Base-by-base conservation (phyloP, 2,888 invertebrate genomes). In the Tromatobia lineatoria region DNA sequence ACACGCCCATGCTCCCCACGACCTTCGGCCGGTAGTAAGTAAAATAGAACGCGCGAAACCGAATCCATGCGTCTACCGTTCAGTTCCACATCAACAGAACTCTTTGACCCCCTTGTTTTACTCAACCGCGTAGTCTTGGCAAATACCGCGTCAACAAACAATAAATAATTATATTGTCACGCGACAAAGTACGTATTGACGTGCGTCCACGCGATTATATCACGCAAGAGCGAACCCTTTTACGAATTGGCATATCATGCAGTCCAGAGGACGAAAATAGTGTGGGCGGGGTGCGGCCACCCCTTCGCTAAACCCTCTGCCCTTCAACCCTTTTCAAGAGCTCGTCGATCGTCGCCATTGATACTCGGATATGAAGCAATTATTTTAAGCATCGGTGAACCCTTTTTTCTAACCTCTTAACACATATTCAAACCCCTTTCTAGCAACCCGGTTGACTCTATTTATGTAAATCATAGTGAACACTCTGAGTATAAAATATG, bases 151-250 rank as follows among this genome's bases (percentile, higher is more conserved):
- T 80, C 59, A 45, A 67, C 70, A 42, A 82, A 61, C 75, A 71
- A 78, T 52, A 42, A 73, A 59, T 86, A 90, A 90, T 29, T n/a
- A 64, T 89, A 90, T 90, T 90, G 91, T 92, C 91, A 89, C 89
- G 89, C 89, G 88, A 91, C 90, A 89, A 90, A 88, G 86, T 85
- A 85, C 83, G 81, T 87, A 87, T 88, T 88, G 70, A 67, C 82
- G 64, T 79, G 84, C 85, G 89, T 89, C 91, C 71, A 34, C 75
- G 79, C 82, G 86, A 89, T 75, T 90, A 88, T 86, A 73, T 74
- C 87, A 91, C 89, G 88, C 88, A 83, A 84, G 87, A 86, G 71
- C 77, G 88, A 87, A 77, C 77, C 69, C 77, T 86, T 89, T 88
- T 78, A 83, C 57, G 69, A 38, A 52, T 80, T 52, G 34, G 45